A percentile compares a stretch with the other conserved stretches of the same genome.
Conservation (phyloP, 1,140 invertebrate species). For the Hetaerina americana region DNA sequence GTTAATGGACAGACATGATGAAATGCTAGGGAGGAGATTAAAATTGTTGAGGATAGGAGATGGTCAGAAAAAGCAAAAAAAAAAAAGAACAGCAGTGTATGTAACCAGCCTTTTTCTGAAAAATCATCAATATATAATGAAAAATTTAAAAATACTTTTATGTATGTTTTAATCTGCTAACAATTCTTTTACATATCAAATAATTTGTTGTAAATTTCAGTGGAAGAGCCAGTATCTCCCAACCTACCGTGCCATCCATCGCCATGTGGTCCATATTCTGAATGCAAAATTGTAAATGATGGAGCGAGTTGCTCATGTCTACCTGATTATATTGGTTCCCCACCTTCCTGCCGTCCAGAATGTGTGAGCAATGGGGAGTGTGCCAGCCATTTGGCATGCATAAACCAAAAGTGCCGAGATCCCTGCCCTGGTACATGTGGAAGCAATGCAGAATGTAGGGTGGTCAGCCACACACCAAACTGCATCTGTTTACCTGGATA, state of each 20-base stretch:
- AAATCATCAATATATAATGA: too few species aligned
- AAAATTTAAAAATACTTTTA: too few species aligned
- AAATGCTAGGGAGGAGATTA: too few species aligned
- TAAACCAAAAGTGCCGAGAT: constrained; percentile 24
- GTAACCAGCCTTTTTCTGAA: too few species aligned
- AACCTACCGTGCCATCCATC: constrained; percentile 49
- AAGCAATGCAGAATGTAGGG: constrained; percentile 26
- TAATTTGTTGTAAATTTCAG: too few species aligned
- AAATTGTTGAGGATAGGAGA: too few species aligned
- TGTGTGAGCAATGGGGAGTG: constrained; percentile 24
- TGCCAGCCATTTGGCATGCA: constrained; percentile 18
- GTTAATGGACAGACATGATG: too few species aligned
- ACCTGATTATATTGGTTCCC: constrained; percentile 22
- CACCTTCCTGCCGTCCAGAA: constrained; percentile 24
- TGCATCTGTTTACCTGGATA: constrained; percentile 29
- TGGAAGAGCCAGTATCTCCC: constrained; percentile 27
- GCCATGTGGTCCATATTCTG: constrained; percentile 55
- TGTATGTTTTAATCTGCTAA: too few species aligned
- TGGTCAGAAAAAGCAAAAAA: too few species aligned
- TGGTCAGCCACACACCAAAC: constrained; percentile 26
- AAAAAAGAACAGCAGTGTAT: too few species aligned
- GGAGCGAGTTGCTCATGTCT: constrained; percentile 20
- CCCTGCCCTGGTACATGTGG: constrained; percentile 29
- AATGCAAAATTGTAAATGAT: constrained; percentile 43
- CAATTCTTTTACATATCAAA: too few species aligned